Conservation (phyloP, 2,113 vertebrate genomes). For the Rynchops niger region DNA sequence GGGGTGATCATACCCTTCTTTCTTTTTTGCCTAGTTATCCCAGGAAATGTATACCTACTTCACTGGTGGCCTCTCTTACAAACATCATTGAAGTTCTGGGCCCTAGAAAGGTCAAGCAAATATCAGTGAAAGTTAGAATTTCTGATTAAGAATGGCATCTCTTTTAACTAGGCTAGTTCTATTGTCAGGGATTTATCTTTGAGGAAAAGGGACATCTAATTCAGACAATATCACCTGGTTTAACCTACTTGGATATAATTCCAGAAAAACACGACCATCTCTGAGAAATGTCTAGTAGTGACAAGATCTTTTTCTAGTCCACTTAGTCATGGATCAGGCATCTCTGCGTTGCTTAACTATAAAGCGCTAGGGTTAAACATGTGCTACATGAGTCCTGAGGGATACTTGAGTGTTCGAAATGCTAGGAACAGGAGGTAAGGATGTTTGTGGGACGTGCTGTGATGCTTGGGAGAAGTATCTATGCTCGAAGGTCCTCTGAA, state of each 20-base stretch:
- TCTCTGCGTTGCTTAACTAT: neutral
- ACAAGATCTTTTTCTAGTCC: neutral
- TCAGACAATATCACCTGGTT: neutral
- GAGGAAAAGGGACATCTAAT: neutral
- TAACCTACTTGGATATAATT: neutral
- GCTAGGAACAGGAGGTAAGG: neutral
- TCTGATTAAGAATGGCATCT: neutral
- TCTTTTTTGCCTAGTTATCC: neutral
- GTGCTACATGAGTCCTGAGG: fast-evolving
- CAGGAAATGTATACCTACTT: neutral
- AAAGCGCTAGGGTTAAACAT: neutral
- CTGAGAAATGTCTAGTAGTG: neutral
- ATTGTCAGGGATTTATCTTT: neutral
- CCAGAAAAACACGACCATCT: neutral
- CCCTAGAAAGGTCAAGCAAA: neutral
- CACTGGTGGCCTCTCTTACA: neutral
- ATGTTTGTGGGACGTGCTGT: neutral
- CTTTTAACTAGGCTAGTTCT: neutral
- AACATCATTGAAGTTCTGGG: neutral
- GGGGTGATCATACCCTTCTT: neutral
- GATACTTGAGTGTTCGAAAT: neutral
- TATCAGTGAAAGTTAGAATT: neutral
- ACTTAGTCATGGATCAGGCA: neutral
- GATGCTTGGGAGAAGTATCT: neutral
- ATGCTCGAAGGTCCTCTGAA: neutral